phyloP scores from a whole-genome alignment of 1,140 invertebrate species.

The Liolophura sinensis region DNA sequence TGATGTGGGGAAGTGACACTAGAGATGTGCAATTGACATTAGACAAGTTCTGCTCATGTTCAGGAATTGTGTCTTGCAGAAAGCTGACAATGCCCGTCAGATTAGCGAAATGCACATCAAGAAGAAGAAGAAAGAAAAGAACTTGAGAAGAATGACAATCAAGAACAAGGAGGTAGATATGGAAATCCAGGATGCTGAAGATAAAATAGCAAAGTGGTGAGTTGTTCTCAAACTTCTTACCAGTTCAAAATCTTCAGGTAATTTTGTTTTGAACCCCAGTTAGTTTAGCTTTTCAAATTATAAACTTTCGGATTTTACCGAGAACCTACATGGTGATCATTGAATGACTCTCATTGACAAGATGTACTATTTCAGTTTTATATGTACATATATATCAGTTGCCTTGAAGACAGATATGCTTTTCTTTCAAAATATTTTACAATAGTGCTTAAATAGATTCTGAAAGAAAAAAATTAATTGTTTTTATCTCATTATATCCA shows the following conservation, averaged over 20 bases:
- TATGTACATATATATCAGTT: too few species aligned
- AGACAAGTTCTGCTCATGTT: too few species aligned
- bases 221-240: neutral
- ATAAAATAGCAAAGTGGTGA: slow-evolving; percentile 48
- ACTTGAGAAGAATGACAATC: slow-evolving; percentile 22
- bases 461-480: neutral
- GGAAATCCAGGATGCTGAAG: slow-evolving; percentile 45
- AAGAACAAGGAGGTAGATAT: slow-evolving; percentile 45
- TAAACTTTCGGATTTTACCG: neutral
- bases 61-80: slow-evolving; percentile 21
- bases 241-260: too few species aligned
- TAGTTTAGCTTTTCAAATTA: too few species aligned
- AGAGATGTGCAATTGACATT: too few species aligned
- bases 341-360: too few species aligned
- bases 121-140: slow-evolving; percentile 24
- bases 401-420: too few species aligned
- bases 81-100: slow-evolving; percentile 27
- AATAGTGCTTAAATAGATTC: neutral
- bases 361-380: too few species aligned
- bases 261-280: too few species aligned
- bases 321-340: neutral
- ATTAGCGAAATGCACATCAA: slow-evolving; percentile 25
- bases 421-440: neutral
- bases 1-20: too few species aligned
- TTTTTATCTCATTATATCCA: neutral